Evolutionary conservation across 2,797 vertebrate species (phyloP), one percentile per base, ranked within the genome.

Genomic region (Etheostoma nigrum): DNA sequence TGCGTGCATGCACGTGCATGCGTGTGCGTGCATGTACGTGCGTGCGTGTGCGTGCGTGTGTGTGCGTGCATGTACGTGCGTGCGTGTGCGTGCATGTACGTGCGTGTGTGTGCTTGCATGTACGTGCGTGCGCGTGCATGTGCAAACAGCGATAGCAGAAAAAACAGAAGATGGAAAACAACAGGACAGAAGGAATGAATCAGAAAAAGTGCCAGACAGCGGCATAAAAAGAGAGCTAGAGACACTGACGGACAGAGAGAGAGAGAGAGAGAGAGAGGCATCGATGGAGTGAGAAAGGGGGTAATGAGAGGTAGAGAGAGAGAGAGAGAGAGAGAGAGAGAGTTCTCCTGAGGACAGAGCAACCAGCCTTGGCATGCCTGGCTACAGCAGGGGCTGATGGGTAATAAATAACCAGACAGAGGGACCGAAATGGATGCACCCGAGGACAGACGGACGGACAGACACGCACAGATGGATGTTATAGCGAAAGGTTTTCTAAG

Each of bases 281-380:
- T 36, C 1, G 36, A 72, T 30, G 71, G 30, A 65, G 30, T 15
- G 81, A 69, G 40, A 25, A 57, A 13, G 75, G 57, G 45, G 58
- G 66, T 51, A 67, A 53, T 48, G 73, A 70, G 53, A 21, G 42
- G 27, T 27, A 27, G 27, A 27, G 27, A 27, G 5, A 30, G 54
- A 18, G 30, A 11, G 7, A 53, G 23, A 70, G 53, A 21, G 72
- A 51, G 76, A 59, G 81, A 49, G 48, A 68, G 48, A 67, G 72
- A 62, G 84, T 88, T 85, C 67, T 68, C 75, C 63, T 72, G 83
- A 87, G 86, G 86, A 88, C 83, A 84, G 16, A 27, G 67, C 36
- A 11, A 77, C 67, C 76, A 83, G 77, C 79, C 63, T 80, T 86
- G 85, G 79, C 52, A 5, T 65, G 75, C 45, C 67, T 25, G 49